Base-by-base conservation (phyloP, 2,888 invertebrate genomes). In the Drosophila villosipedis region DNA sequence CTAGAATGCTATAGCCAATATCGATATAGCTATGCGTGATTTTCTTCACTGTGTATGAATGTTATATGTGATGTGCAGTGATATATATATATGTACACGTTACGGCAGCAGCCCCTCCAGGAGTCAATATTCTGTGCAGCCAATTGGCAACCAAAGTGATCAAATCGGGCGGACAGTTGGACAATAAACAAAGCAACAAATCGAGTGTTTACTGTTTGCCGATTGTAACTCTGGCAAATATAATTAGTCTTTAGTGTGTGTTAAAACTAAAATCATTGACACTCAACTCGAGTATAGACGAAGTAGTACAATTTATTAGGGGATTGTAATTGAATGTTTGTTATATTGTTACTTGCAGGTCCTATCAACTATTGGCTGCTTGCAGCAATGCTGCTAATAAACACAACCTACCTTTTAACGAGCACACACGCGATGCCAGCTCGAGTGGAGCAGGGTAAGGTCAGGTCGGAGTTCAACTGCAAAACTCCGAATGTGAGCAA, bases 341-440 rank as follows among this genome's bases (percentile, higher is more conserved):
- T 10, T 22, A 16, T 25, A 22, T 41, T 53, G 10, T 25, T 5
- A 12, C 4, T 75, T 68, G 28, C 76, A 78, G 78, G 22, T 47
- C 37, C 50, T 19, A 14, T 25, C 39, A 70, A 62, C 31, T 62
- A 25, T 37, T 62, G 54, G 54, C 43, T 64, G 1, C 50, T 73
- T 19, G 52, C 50, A 3, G 39, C 54, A 31, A 33, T 86, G 10
- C 50, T 82, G 2, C 28, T 80, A 19, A 47, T 68, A 22, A 28
- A 60, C 12, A 43, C 43, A 6, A 22, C 28, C 43, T 60, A 50
- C 35, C 10, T 12, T 5, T 39, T 52, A 5, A 2, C 72, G 19
- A 64, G 62, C 19, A 55, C 64, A 2, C 12, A 16, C 1, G 89
- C 82, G 4, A 22, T 57, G 25, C 84, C 85, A 4, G 82, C 69